These are phyloP conservation scores for Zaprionus inermis DNA, from an alignment of 1,140 invertebrate species.

Conservation along the genomic window DNA sequence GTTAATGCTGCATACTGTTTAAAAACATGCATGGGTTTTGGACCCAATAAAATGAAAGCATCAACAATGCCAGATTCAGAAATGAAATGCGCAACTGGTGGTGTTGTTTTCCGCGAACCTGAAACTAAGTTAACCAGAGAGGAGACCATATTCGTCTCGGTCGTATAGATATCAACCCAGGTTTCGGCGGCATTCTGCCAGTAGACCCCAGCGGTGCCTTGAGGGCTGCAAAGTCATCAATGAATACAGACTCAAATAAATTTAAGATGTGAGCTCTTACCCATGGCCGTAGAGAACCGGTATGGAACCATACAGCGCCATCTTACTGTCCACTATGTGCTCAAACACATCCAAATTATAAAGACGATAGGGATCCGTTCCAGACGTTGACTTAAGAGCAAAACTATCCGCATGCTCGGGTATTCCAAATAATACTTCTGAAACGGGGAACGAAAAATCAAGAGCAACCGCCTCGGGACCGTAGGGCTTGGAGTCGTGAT, in stretches of 20 bases:
- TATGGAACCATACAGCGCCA: constrained; percentile 98
- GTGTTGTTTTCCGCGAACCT: constrained; percentile 72
- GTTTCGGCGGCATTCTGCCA: constrained; percentile 99
- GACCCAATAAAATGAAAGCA: constrained; percentile 96
- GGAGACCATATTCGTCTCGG: constrained; percentile 91
- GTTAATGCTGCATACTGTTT: constrained; percentile 95
- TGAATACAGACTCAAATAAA: not conserved
- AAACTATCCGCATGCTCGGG: constrained; percentile 98
- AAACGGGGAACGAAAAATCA: constrained; percentile 96
- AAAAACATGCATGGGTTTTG: constrained; percentile 93
- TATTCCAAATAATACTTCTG: constrained; percentile 97
- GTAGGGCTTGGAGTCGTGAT: constrained; percentile 96
- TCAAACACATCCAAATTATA: constrained; percentile 99
- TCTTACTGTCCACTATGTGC: constrained; percentile 96
- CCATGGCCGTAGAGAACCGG: constrained; percentile 97
- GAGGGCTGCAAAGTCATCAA: constrained; percentile 85
- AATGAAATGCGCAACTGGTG: constrained; percentile 89
- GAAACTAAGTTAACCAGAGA: constrained; percentile 94
- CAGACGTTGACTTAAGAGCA: constrained; percentile 93
- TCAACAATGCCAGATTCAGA: constrained; percentile 98
- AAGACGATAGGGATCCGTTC: constrained; percentile 95
- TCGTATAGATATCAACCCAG: constrained; percentile 96
- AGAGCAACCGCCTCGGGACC: constrained; percentile 98
- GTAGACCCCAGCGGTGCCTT: constrained; percentile 94
- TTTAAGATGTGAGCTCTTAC: constrained; percentile 85